Evolutionary conservation across 1,140 invertebrate species (phyloP).

Genomic region (Probaryconus sp.): DNA sequence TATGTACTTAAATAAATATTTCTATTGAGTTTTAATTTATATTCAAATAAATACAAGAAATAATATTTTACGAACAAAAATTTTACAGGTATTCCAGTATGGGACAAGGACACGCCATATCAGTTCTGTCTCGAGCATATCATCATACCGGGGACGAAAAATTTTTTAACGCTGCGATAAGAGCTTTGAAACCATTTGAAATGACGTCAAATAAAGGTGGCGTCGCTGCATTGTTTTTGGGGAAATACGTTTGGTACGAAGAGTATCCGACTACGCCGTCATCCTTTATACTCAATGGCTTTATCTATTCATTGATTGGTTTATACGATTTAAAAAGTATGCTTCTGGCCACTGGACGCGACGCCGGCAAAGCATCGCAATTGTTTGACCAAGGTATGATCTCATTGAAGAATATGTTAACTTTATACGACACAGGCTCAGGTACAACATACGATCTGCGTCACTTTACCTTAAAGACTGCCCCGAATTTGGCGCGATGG

Average conservation of each 20-base stretch:
- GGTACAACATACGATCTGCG: conserved; percentile 98
- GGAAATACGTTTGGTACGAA: conserved; percentile 93
- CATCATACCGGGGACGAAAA: conserved; percentile 85
- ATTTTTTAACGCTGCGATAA: conserved; percentile 89
- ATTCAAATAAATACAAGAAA: conserved; percentile 2
- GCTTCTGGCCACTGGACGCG: conserved; percentile 78
- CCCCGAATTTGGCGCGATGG: conserved; percentile 96
- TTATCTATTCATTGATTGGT: conserved; percentile 98
- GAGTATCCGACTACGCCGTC: conserved; percentile 98
- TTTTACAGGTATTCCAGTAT: conserved; percentile 92
- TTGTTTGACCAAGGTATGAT: conserved; percentile 92
- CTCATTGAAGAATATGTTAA: conserved; percentile 93
- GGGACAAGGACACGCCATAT: conserved; percentile 98
- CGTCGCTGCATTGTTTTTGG: conserved; percentile 90
- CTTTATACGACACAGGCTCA: conserved; percentile 96
- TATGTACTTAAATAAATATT: too few species aligned
- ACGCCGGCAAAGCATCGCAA: conserved; percentile 81
- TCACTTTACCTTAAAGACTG: conserved; percentile 91
- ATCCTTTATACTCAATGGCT: conserved; percentile 98
- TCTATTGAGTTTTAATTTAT: not conserved
- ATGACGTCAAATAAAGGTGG: conserved; percentile 86
- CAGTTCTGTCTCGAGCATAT: conserved; percentile 93
- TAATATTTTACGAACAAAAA: too few species aligned
- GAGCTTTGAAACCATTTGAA: conserved; percentile 89
- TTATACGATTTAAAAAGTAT: conserved; percentile 93